Evolutionary conservation across 2,888 invertebrate genomes (phyloP).

Genomic region (Zygogramma bicolorata): DNA sequence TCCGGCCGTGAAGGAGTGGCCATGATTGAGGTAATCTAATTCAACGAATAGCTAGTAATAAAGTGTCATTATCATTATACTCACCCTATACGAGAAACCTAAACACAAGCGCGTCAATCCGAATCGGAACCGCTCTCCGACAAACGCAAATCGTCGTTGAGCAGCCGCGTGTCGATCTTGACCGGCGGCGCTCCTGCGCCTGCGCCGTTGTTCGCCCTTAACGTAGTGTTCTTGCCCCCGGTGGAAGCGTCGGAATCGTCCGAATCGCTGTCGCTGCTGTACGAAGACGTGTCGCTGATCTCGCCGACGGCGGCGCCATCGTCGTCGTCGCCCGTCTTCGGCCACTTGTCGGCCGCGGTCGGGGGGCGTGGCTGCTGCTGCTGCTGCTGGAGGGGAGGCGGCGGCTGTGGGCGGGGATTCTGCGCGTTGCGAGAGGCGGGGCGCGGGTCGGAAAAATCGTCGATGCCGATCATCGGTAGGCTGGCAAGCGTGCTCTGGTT

Average conservation of each 20-base stretch:
- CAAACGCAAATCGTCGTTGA: constrained; percentile 87
- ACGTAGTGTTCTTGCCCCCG: constrained; percentile 35
- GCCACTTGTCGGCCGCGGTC: constrained; percentile 54
- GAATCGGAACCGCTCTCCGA: constrained; percentile 87
- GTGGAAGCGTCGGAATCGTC: constrained; percentile 56
- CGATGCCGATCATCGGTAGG: constrained; percentile 79
- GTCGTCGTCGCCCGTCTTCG: too few relatives aligned
- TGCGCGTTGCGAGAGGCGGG: constrained; percentile 33
- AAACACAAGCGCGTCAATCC: constrained; percentile 47
- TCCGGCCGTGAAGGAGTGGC: too few relatives aligned
- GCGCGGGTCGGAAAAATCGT: constrained; percentile 68
- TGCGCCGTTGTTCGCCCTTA: too few relatives aligned
- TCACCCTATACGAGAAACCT: too few relatives aligned
- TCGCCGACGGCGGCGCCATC: too few relatives aligned
- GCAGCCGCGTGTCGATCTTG: constrained; percentile 70
- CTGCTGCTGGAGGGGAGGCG: too few relatives aligned
- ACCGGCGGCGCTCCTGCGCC: too few relatives aligned
- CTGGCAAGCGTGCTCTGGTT: constrained; percentile 79
- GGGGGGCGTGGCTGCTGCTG: constrained; percentile 31
- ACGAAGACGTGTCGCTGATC: constrained; percentile 62
- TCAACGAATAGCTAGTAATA: neutral
- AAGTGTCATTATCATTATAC: neutral
- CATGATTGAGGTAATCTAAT: neutral
- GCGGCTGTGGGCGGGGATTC: constrained; percentile 26
- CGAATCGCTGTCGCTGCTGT: constrained; percentile 64